A percentile compares a stretch with the other conserved stretches of the same genome.
phyloP scores from a whole-genome alignment of 2,888 invertebrate species.

The Seladonia tumulorum region DNA sequence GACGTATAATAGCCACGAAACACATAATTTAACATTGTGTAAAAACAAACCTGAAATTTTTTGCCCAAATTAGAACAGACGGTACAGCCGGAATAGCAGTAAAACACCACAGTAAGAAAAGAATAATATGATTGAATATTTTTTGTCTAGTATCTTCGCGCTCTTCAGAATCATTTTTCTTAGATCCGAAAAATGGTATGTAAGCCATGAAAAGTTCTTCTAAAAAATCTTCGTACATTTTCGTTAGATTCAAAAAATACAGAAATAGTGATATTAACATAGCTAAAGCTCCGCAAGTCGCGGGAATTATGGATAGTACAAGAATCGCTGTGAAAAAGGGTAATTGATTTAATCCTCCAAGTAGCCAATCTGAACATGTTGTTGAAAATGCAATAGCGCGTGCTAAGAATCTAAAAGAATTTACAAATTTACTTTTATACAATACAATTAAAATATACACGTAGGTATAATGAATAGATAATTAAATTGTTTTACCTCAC shows the following conservation, averaged over 20 bases:
- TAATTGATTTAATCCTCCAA: conserved; percentile 88
- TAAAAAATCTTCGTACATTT: conserved; percentile 91
- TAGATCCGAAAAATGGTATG: conserved; percentile 83
- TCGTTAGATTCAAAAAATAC: conserved; percentile 87
- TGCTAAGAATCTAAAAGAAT: conserved; percentile 84
- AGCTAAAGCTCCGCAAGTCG: conserved; percentile 91
- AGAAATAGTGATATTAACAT: conserved; percentile 84
- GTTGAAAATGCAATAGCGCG: conserved; percentile 84
- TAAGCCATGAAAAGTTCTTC: conserved; percentile 87
- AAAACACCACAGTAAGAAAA: conserved; percentile 89
- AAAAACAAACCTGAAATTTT: conserved; percentile 88
- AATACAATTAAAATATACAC: conserved; percentile 35
- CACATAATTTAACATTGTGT: neutral
- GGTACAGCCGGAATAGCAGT: conserved; percentile 90
- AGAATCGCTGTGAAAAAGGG: conserved; percentile 89
- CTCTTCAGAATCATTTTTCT: conserved; percentile 52
- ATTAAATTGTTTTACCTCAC: conserved; percentile 85
- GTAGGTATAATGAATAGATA: neutral
- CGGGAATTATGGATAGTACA: conserved; percentile 87
- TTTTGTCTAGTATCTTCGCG: conserved; percentile 70
- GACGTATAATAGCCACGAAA: neutral
- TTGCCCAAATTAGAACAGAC: conserved; percentile 91
- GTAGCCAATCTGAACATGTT: conserved; percentile 87
- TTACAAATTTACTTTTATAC: neutral
- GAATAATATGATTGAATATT: conserved; percentile 90